phyloP scores from a whole-genome alignment of 2,888 invertebrate genomes.

The Ecliptopera silaceata region DNA sequence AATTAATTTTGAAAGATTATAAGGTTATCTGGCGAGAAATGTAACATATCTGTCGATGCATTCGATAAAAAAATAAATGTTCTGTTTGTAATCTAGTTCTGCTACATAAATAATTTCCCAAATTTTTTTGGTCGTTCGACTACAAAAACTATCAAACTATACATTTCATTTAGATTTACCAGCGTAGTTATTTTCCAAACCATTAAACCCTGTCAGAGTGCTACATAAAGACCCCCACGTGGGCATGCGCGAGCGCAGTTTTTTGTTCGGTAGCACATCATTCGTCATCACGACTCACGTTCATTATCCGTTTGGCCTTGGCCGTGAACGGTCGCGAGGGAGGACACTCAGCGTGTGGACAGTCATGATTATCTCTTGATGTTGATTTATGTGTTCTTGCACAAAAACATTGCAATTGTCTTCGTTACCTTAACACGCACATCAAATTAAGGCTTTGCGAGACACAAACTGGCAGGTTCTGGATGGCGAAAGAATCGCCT shows the following conservation, averaged over 20 bases:
- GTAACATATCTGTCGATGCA: too few species aligned
- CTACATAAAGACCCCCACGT: constrained; percentile 70
- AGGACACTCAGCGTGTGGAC: constrained; percentile 64
- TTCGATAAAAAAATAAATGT: too few species aligned
- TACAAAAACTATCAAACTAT: constrained; percentile 41
- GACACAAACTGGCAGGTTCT: too few species aligned
- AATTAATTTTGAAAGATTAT: too few species aligned
- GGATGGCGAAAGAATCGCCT: too few species aligned
- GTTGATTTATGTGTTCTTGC: constrained; percentile 48
- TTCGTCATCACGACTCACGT: constrained; percentile 71
- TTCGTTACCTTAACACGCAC: too few species aligned
- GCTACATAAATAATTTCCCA: constrained; percentile 3
- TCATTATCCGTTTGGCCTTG: constrained; percentile 79
- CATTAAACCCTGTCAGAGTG: constrained; percentile 69
- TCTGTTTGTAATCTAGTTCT: neutral
- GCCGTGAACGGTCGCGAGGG: constrained; percentile 77
- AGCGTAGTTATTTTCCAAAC: constrained; percentile 69
- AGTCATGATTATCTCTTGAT: constrained; percentile 49
- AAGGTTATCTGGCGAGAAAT: too few species aligned
- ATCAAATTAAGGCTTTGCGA: too few species aligned
- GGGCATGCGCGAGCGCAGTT: constrained; percentile 61
- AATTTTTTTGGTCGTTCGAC: constrained; percentile 4
- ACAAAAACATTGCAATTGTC: constrained; percentile 50
- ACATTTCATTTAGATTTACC: constrained; percentile 56
- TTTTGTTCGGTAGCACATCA: constrained; percentile 70